Base-by-base conservation (phyloP, 2,113 vertebrate species). In the Corythaixoides concolor region DNA sequence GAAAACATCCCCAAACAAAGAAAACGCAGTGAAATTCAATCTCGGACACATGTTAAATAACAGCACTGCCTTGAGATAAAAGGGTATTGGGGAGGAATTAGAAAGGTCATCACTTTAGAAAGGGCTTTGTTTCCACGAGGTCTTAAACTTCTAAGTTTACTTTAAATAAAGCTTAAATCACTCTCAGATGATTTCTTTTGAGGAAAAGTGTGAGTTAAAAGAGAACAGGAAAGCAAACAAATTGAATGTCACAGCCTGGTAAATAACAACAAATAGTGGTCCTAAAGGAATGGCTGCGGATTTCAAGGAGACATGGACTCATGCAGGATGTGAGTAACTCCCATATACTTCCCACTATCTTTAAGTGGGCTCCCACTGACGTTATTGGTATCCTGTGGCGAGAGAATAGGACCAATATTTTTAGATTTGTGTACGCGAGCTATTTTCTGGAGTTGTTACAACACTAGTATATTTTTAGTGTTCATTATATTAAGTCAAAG, bases 261-360 rank as follows among this genome's bases (percentile, higher is more conserved):
- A 95, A 97, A 86, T 22, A 85, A 82, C 39, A 96, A 83, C 90
- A 89, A 88, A 15, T 4, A 10, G n/a, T 0, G 0, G 11, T 52
- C n/a, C 80, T 85, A 32, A 49, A 33, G 73, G 85, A 88, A 67
- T 5, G 73, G 63, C 64, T 89, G 66, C 13, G 80, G 94, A 96
- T 95, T 79, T 95, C 67, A 55, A 55, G 77, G 94, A 95, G 96
- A 95, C 87, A 60, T 75, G 77, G 92, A 52, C 80, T 94, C 92
- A 92, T 88, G 86, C 96, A 97, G 97, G 97, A 97, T 96, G 85
- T 97, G 96, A 97, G 96, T 91, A 97, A 96, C 77, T 95, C 45
- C n/a, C 50, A 20, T 60, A 89, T 81, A 93, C 93, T 97, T 97
- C 95, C 95, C 93, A 94, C 53, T 89, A 82, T 76, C 86, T 82